Conservation (phyloP, 2,797 vertebrate species). For the Microctenopoma steveboyesi region DNA sequence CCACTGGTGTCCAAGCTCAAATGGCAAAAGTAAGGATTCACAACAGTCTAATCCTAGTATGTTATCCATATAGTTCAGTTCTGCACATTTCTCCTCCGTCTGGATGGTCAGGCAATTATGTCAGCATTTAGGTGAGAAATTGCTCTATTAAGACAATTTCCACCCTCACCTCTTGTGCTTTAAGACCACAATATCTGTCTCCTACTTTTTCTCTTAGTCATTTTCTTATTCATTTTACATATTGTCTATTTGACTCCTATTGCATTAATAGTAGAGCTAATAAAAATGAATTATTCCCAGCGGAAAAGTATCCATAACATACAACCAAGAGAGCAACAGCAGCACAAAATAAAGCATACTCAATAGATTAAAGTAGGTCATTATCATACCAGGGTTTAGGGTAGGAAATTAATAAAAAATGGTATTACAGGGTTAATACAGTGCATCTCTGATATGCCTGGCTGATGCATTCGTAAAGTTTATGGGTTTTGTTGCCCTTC, state of each 20-base stretch:
- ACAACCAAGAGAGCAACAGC: too few species aligned
- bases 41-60: conserved; percentile 59
- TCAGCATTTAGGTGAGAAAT: not conserved
- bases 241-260: not conserved
- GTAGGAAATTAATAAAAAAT: too few species aligned
- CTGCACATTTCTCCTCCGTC: conserved; percentile 34
- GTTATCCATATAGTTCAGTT: conserved; percentile 31
- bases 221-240: not conserved
- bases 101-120: conserved; percentile 25
- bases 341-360: too few species aligned
- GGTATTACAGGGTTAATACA: not conserved
- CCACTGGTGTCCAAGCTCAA: conserved; percentile 95
- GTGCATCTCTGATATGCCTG: not conserved
- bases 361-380: too few species aligned
- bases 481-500: not conserved
- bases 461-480: not conserved
- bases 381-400: too few species aligned
- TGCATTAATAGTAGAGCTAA: not conserved
- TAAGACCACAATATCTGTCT: not conserved
- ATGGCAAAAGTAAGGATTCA: conserved; percentile 96
- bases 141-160: not conserved
- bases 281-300: too few species aligned
- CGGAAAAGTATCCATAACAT: too few species aligned
- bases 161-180: not conserved
- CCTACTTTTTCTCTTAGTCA: not conserved